Percentiles rank a stretch among this genome's conserved stretches.
These are phyloP conservation scores for Triplophysa tibetana DNA, from an alignment of 2,113 vertebrate species.

Conservation along the genomic window DNA sequence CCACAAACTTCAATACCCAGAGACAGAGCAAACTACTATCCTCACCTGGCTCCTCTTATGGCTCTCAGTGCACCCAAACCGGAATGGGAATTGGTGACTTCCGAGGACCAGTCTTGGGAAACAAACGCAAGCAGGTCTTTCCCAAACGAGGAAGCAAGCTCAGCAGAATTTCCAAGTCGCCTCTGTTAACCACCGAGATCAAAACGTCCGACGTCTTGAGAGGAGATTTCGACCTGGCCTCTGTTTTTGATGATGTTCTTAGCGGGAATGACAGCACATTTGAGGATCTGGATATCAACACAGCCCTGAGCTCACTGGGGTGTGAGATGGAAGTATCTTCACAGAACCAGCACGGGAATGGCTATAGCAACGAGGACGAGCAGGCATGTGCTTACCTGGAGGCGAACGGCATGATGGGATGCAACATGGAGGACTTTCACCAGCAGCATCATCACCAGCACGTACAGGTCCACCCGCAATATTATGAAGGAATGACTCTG, in stretches of 20 bases:
- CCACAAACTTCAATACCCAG: slow-evolving; percentile 69
- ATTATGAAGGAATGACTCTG: slow-evolving; percentile 68
- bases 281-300: slow-evolving; percentile 82
- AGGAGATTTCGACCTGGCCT: slow-evolving; percentile 76
- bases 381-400: slow-evolving; percentile 71
- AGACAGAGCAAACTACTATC: slow-evolving; percentile 67
- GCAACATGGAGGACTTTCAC: slow-evolving; percentile 64
- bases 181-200: slow-evolving; percentile 68
- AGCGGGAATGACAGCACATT: slow-evolving; percentile 76
- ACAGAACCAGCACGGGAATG: slow-evolving; percentile 63
- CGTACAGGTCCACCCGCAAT: slow-evolving; percentile 66
- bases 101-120: slow-evolving; percentile 47
- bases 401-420: slow-evolving; percentile 56
- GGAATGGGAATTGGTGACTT: slow-evolving; percentile 56
- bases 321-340: slow-evolving; percentile 72
- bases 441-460: slow-evolving; percentile 67
- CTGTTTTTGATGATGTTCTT: slow-evolving; percentile 78
- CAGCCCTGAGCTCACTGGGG: slow-evolving; percentile 75
- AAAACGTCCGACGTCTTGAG: slow-evolving; percentile 68
- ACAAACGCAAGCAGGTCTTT: slow-evolving; percentile 69
- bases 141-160: slow-evolving; percentile 62
- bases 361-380: slow-evolving; percentile 65
- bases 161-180: slow-evolving; percentile 65
- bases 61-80: slow-evolving; percentile 35
- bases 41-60: slow-evolving; percentile 51